Evolutionary conservation across 2,888 invertebrate genomes (phyloP), one percentile per base, ranked within the genome.

Genomic region (Brachylomia viminalis): DNA sequence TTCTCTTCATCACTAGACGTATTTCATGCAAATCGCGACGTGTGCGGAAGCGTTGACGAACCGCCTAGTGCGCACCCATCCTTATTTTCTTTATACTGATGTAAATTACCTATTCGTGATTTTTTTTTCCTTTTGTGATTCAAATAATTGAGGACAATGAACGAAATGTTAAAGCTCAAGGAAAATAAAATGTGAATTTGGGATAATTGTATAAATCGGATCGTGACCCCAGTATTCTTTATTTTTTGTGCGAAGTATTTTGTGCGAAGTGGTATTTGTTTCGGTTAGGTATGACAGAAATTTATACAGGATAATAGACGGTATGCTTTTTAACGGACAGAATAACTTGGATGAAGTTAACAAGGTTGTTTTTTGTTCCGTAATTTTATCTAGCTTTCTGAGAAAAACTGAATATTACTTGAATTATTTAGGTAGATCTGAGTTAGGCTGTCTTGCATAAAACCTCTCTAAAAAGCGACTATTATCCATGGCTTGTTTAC

Each of bases 81-180:
- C 59, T 85, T 80, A 85, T 76, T 72, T 85, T 69, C 71, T 72
- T 56, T 70, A 72, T 56, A 75, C 82, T 65, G 54, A 80, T 80
- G 82, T 75, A 72, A 83, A 84, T 81, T 75, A 81, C 78, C 54
- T 68, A 72, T 84, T 67, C 69, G 75, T 79, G 75, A 75, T 38
- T 79, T 75, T 68, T 73, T 79, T 72, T 71, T 64, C n/a, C 86
- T 76, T 85, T 85, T 85, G 80, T 85, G 71, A 80, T 77, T 83
- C 72, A 83, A 78, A 85, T 85, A 80, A 85, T 85, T 71, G 80
- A 75, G 82, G 59, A 75, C 78, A 59, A 73, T 82, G 79, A 82
- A 73, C 75, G 67, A 82, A 84, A 81, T 75, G 82, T 78, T 67
- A 82, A 73, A 70, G 82, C 69, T 75, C 58, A 68, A 54, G 76